Base-by-base conservation (phyloP, 2,113 vertebrate species). In the Gadus chalcogrammus region DNA sequence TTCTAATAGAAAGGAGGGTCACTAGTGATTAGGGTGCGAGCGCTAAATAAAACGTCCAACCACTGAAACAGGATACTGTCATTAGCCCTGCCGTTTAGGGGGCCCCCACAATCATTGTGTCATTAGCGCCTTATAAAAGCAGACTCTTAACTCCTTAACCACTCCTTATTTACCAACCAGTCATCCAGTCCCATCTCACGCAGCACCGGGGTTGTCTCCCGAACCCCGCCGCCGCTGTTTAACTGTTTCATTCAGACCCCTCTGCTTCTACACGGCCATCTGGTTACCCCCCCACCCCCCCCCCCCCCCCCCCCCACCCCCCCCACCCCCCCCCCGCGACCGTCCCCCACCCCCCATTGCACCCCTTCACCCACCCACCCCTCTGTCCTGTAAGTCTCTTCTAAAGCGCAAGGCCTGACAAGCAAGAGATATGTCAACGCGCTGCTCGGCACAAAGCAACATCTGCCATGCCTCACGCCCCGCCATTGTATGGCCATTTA, bases 391-490 rank as follows among this genome's bases (percentile, higher is more conserved):
- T 91, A 91, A 90, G 91, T 90, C 92, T 93, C 93, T 94, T 90
- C 87, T 87, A 94, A 95, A 96, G 92, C 93, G 93, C 93, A 28
- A 48, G 91, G 91, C 88, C 87, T 95, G 95, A 97, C 96, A 95
- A 95, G 94, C 95, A 91, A 88, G 93, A 95, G 96, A 96, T 94
- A 94, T 96, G 96, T 96, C 95, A 95, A 92, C 75, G 91, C 92
- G 82, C 94, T 94, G 94, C 95, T 94, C 94, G 92, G 93, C 94
- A 94, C 95, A 95, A 95, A 93, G 93, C 95, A 95, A 95, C 97
- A 97, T 98, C 97, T 98, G 97, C 96, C 95, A 89, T 88, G 93
- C 94, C 95, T 92, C 95, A 95, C 96, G 93, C 93, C 95, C 93
- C 93, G 93, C 96, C 90, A 96, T 95, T 96, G 95, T 94, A 91